Conservation (phyloP, 2,113 vertebrate genomes). For the Lampris incognitus region DNA sequence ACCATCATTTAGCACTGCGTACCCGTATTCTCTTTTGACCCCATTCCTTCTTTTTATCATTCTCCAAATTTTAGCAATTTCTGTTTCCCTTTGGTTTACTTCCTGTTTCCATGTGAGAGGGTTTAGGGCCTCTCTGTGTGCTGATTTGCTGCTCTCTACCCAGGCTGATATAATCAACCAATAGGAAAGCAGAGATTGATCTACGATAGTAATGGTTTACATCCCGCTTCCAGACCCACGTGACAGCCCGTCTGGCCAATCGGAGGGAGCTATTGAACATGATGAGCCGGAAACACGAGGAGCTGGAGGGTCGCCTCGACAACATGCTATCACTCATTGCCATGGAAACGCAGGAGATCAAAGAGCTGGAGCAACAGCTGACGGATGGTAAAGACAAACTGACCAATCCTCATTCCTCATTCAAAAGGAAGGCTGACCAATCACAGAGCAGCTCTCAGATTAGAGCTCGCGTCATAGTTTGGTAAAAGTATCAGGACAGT, state of each 20-base stretch:
- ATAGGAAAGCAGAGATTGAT: neutral
- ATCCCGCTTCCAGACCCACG: slow-evolving; percentile 77
- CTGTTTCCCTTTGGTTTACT: too few species aligned
- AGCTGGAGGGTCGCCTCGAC: slow-evolving; percentile 88
- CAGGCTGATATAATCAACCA: too few species aligned
- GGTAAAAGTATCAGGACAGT: too few species aligned
- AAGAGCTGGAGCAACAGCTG: slow-evolving; percentile 93
- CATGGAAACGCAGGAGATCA: slow-evolving; percentile 93
- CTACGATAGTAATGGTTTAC: slow-evolving; percentile 22
- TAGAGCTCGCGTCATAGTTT: neutral
- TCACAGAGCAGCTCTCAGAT: neutral
- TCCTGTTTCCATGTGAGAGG: too few species aligned
- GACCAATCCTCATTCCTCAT: neutral
- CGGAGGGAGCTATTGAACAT: slow-evolving; percentile 84
- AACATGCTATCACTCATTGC: slow-evolving; percentile 90
- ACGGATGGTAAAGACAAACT: slow-evolving; percentile 85
- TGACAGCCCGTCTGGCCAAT: slow-evolving; percentile 81
- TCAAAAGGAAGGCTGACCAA: slow-evolving; percentile 31
- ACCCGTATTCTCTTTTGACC: too few species aligned
- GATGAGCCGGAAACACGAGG: slow-evolving; percentile 85
- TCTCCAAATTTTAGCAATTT: too few species aligned
- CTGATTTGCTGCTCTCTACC: too few species aligned
- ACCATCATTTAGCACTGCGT: too few species aligned
- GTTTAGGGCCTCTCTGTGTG: too few species aligned
- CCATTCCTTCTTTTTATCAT: too few species aligned